Evolutionary conservation across 92 coral and sea anemone species (phyloP), one percentile per base, ranked within the genome.

Genomic region (Montipora capitata): DNA sequence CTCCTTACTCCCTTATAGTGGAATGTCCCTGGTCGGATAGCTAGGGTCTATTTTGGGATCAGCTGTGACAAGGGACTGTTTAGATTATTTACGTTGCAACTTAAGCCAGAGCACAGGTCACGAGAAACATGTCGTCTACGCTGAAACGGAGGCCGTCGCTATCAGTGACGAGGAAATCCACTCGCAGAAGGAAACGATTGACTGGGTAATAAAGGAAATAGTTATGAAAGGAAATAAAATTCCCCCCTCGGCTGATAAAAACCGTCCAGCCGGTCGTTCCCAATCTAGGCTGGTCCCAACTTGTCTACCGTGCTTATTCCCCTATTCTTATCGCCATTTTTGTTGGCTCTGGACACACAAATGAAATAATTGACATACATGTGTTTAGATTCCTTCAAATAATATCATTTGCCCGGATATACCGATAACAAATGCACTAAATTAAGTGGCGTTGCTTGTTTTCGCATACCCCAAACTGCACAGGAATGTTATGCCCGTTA

Each of bases 91-190:
- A 4, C 39, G 40, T 11, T 63, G 39, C 68, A 3, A 52, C 77
- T 73, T 7, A 48, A 48, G 45, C 77, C 15, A 61, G 77, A 16
- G 27, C 77, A 49, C 61, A 18, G 77, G 77, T 73, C 77, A 73
- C 59, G 57, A 48, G 7, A 72, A 45, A 72, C 68, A 17, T 16
- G 11, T 4, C 39, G 39, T 11, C 8, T 63, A 10, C 68, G 68
- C 68, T 63, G 40, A 63, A 16, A 63, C 39, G 38, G 68, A 16
- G 18, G 18, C 35, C 35, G 35, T 27, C 35, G 68, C 39, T 63
- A 16, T 63, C 39, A 4, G 40, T 16, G 10, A 63, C 68, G 8
- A 63, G 40, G 39, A 63, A 63, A 63, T 63, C 5, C 35, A 1
- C 2, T 63, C 1, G n/a, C 68, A 4, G 8, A 63, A 39, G 39